phyloP scores from a whole-genome alignment of 2,797 vertebrate genomes.

The Scolopax bukidnonensis region DNA sequence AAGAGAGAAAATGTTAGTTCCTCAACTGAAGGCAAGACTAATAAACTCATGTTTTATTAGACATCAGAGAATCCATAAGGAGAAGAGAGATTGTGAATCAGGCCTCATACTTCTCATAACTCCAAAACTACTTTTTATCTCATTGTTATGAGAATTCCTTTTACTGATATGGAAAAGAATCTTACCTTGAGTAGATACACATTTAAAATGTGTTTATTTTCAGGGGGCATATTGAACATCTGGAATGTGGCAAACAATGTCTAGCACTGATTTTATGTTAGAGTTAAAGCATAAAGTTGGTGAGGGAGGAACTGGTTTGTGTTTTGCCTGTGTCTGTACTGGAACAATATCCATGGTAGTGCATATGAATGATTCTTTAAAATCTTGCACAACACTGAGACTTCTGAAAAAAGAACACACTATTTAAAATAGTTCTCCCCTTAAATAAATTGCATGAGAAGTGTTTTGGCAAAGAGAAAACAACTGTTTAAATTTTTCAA shows the following conservation, averaged over 20 bases:
- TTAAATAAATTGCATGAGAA: slow-evolving; percentile 7
- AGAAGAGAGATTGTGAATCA: background rate
- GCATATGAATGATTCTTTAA: background rate
- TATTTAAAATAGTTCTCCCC: background rate
- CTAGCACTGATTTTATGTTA: background rate
- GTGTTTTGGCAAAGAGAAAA: background rate
- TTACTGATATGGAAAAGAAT: background rate
- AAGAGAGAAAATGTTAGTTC: background rate
- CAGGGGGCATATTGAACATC: background rate
- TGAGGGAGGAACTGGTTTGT: background rate
- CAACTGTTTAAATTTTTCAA: slow-evolving; percentile 41
- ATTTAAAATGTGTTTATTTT: background rate
- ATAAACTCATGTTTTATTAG: background rate
- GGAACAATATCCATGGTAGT: background rate
- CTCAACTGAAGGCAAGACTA: background rate
- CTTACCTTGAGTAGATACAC: background rate
- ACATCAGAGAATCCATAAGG: background rate
- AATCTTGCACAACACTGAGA: background rate
- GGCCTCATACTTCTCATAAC: background rate
- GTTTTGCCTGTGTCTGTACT: background rate
- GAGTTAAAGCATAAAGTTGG: background rate
- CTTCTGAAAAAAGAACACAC: background rate
- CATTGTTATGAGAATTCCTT: background rate
- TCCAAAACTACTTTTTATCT: background rate
- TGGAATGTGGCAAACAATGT: background rate